These are phyloP conservation scores for Eonycteris spelaea DNA, from an alignment of 2,113 vertebrate genomes.

Conservation along the genomic window DNA sequence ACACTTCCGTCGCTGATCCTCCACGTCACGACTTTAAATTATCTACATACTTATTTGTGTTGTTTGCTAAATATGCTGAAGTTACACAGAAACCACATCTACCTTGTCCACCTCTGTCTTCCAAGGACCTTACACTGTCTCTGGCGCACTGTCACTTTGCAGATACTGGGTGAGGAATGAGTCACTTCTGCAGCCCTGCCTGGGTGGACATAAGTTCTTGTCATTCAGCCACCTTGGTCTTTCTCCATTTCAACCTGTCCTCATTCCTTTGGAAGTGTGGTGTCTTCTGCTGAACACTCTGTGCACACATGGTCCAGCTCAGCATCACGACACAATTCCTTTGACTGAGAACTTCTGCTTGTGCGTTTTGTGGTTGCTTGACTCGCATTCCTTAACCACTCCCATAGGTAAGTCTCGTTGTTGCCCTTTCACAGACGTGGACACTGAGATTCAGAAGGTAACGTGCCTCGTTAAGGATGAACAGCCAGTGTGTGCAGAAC, in stretches of 20 bases:
- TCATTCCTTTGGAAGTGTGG: neutral
- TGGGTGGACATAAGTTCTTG: neutral
- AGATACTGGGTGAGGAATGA: neutral
- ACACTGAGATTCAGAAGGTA: neutral
- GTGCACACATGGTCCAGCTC: too few species aligned
- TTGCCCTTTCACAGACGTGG: neutral
- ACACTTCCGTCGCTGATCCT: neutral
- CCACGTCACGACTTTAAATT: neutral
- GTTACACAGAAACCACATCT: fast-evolving
- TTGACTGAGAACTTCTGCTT: neutral
- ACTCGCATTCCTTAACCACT: fast-evolving
- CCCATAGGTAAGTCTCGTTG: fast-evolving
- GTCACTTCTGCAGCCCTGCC: neutral
- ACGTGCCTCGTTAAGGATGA: neutral
- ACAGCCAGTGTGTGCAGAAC: neutral
- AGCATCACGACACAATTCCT: fast-evolving
- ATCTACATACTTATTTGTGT: too few species aligned
- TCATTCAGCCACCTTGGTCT: neutral
- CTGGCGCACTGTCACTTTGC: neutral
- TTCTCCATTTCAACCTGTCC: neutral
- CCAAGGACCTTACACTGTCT: neutral
- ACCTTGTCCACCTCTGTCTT: neutral
- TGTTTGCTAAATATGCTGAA: neutral
- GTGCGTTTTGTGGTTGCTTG: fast-evolving
- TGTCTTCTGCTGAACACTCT: neutral